Conservation (phyloP, 2,797 vertebrate species). For the Garrulus glandarius region DNA sequence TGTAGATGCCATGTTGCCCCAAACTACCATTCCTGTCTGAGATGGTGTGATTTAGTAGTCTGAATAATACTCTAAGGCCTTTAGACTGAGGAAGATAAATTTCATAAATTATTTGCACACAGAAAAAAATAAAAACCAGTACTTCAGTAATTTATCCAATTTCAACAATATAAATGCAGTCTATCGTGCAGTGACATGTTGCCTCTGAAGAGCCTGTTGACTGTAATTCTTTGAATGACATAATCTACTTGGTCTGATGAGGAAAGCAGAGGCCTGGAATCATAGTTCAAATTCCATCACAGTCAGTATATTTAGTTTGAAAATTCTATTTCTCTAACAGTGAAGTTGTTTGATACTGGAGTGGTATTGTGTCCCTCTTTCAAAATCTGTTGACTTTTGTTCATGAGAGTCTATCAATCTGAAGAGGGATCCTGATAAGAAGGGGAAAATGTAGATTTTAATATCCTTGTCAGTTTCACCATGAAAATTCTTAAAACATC, state of each 20-base stretch:
- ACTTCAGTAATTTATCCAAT: not conserved
- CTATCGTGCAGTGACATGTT: not conserved
- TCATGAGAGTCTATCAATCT: not conserved
- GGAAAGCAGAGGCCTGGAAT: not conserved
- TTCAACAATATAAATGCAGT: not conserved
- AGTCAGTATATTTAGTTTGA: not conserved
- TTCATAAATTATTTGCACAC: not conserved
- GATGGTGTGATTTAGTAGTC: not conserved
- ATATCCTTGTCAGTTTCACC: not conserved
- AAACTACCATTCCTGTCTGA: not conserved
- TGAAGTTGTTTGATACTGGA: not conserved
- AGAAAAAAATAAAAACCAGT: not conserved
- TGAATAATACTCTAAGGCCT: not conserved
- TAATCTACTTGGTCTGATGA: not conserved
- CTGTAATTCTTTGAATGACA: not conserved
- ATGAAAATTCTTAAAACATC: not conserved
- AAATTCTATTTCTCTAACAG: not conserved
- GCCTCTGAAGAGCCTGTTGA: not conserved
- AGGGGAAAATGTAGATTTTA: not conserved
- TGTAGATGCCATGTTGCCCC: not conserved
- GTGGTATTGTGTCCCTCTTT: not conserved
- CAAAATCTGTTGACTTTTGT: not conserved
- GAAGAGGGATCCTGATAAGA: not conserved
- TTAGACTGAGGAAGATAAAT: not conserved
- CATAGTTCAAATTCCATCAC: not conserved